phyloP scores from a whole-genome alignment of 2,113 vertebrate species.

The Tringa solitaria region DNA sequence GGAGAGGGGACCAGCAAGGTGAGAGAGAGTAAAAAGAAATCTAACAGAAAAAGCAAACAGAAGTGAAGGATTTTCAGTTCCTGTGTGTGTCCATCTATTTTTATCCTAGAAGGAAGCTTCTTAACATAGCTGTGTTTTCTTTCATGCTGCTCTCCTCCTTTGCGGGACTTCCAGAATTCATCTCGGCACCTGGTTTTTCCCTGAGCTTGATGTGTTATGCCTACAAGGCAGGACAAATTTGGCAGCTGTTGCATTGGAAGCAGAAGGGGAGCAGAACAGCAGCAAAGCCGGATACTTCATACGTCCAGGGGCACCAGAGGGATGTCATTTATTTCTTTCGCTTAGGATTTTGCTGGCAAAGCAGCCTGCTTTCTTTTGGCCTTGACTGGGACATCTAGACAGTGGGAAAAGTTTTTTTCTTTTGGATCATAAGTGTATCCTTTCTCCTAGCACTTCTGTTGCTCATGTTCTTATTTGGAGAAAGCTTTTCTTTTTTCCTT shows the following conservation, averaged over 20 bases:
- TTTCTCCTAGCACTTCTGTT: neutral
- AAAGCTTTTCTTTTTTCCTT: neutral
- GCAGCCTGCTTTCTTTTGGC: neutral
- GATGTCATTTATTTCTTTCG: neutral
- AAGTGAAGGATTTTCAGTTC: neutral
- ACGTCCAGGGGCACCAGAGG: neutral
- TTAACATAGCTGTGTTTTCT: conserved; percentile 6
- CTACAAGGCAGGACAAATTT: neutral
- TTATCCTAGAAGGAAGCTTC: neutral
- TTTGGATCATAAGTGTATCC: neutral
- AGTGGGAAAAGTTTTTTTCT: neutral
- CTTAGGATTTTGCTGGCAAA: neutral
- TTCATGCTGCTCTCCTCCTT: neutral
- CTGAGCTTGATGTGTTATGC: neutral
- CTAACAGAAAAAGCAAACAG: neutral
- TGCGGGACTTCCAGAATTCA: neutral
- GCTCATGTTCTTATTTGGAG: neutral
- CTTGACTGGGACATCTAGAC: neutral
- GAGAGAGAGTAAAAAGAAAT: neutral
- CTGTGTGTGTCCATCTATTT: conserved; percentile 2
- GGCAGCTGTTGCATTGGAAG: neutral
- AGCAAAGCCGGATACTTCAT: neutral
- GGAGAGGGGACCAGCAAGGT: neutral
- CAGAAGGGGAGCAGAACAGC: neutral
- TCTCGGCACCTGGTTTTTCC: conserved; percentile 2